A percentile compares a stretch with the other conserved stretches of the same genome.
Conservation (phyloP, 2,113 vertebrate genomes). For the Dicaeum eximium region DNA sequence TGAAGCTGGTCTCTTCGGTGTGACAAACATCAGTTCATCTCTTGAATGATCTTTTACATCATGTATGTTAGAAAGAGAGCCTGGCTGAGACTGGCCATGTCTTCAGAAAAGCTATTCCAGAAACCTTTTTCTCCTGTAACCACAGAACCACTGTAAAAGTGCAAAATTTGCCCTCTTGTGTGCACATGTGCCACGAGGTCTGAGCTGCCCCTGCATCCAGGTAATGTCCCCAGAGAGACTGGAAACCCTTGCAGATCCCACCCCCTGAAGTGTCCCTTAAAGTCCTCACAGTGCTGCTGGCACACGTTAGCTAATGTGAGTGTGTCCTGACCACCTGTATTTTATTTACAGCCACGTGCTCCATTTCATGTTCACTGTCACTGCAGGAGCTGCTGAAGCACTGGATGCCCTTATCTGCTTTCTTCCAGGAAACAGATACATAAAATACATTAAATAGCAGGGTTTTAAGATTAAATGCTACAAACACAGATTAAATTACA, state of each 20-base stretch:
- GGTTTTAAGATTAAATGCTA: conserved; percentile 26
- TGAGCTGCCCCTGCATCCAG: not conserved
- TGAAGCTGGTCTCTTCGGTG: not conserved
- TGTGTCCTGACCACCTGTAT: not conserved
- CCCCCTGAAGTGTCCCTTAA: not conserved
- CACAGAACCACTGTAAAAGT: not conserved
- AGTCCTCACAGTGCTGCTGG: not conserved
- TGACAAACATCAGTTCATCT: not conserved
- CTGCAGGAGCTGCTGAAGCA: not conserved
- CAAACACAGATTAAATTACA: conserved; percentile 40
- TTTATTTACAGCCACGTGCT: not conserved
- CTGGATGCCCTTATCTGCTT: conserved; percentile 17
- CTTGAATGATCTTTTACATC: not conserved
- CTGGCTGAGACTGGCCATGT: not conserved
- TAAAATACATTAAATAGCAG: not conserved
- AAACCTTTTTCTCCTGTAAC: not conserved
- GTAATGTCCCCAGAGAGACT: not conserved
- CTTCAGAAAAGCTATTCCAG: not conserved
- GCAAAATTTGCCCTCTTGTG: not conserved
- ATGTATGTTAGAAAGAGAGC: not conserved
- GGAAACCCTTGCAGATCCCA: not conserved
- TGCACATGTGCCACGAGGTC: not conserved
- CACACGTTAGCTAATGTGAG: not conserved
- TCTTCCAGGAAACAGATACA: not conserved
- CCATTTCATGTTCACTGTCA: not conserved